Conservation (phyloP, 2,113 vertebrate species). For the Hemiscyllium ocellatum region DNA sequence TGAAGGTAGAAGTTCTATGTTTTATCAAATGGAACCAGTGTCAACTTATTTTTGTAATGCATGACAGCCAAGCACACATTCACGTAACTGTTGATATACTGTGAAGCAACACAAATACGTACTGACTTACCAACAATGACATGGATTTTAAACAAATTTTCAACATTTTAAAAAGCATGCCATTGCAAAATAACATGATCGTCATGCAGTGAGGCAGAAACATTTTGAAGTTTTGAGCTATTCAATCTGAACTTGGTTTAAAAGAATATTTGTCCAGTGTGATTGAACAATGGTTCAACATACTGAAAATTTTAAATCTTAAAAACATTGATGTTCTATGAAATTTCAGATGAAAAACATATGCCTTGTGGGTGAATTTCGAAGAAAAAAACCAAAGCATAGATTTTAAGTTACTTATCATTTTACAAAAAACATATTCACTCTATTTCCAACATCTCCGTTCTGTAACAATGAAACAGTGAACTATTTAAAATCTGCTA, state of each 20-base stretch:
- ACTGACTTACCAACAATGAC: neutral
- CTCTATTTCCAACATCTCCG: conserved; percentile 22
- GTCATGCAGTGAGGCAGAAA: neutral
- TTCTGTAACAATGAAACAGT: neutral
- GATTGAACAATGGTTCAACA: neutral
- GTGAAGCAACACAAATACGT: neutral
- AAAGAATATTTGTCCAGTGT: neutral
- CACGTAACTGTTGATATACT: neutral
- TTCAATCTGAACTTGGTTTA: neutral
- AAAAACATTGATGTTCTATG: neutral
- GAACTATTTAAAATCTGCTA: conserved; percentile 27
- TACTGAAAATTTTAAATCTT: neutral
- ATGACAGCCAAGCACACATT: neutral
- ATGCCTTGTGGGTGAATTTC: neutral
- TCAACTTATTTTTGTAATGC: neutral
- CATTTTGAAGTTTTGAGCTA: neutral
- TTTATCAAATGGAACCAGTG: neutral
- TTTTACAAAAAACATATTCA: neutral
- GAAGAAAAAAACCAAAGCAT: neutral
- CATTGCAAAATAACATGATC: neutral
- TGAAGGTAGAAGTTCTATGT: neutral
- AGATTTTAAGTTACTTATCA: neutral
- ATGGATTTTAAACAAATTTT: neutral
- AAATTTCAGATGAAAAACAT: conserved; percentile 15
- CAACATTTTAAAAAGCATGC: neutral